Evolutionary conservation across 2,888 invertebrate genomes (phyloP), one percentile per base, ranked within the genome.

Genomic region (Abscondita cerata): DNA sequence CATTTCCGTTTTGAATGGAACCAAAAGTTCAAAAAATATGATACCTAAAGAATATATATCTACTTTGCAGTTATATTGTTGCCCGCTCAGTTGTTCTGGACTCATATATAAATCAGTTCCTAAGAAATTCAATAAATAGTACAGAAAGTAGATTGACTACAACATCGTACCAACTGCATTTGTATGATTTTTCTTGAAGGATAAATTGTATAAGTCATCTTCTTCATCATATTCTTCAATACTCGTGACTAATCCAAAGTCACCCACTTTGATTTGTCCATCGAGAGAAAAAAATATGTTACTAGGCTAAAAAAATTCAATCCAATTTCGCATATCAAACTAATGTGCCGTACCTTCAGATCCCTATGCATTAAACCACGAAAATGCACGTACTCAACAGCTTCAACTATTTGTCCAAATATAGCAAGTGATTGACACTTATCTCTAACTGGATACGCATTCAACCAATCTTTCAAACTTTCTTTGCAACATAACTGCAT

Each of bases 81-180:
- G 83, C 0, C 92, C 89, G 9, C 83, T 82, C 20, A 89, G 82
- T 82, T 98, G 98, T 78, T 99, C 98, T 0, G 98, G 98, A 36
- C 97, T 96, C 98, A 99, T 99, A 81, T 99, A 99, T 1, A 98
- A 84, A 67, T 92, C 90, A 0, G 99, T 99, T 18, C 98, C 96
- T 86, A 73, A 34, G 75, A 59, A 16, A 20, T n/a, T n/a, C n/a
- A n/a, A n/a, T n/a, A n/a, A n/a, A n/a, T n/a, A n/a, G n/a, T n/a
- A n/a, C n/a, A n/a, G n/a, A n/a, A n/a, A n/a, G n/a, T n/a, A n/a
- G n/a, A n/a, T n/a, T n/a, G n/a, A n/a, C n/a, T n/a, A n/a, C n/a
- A n/a, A n/a, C n/a, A n/a, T n/a, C 18, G 18, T 59, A 59, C 63
- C 64, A 52, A 65, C 63, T 56, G 59, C 63, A 52, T 64, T 58